Percentiles rank a stretch among this genome's conserved stretches.
Evolutionary conservation across 1,140 invertebrate genomes (phyloP).

Genomic region (Camponotus pennsylvanicus): DNA sequence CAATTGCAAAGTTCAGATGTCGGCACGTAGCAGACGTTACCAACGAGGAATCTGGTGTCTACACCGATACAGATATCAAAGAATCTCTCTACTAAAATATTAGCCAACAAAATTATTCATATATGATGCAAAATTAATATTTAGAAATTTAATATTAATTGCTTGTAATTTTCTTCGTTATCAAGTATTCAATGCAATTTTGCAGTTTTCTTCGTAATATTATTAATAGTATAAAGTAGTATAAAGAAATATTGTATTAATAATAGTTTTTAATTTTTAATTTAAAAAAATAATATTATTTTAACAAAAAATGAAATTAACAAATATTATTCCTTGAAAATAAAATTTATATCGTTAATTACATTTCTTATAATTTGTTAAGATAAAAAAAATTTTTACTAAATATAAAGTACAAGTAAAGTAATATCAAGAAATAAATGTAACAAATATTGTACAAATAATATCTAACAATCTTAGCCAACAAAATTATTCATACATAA

Average conservation of each 20-base stretch:
- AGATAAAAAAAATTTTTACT: background rate
- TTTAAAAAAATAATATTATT: background rate
- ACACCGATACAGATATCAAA: conserved; percentile 11
- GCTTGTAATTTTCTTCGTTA: background rate
- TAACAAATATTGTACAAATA: background rate
- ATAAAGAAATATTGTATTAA: background rate
- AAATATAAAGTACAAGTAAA: conserved; percentile 2
- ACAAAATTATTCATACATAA: too few species aligned
- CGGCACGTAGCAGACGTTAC: conserved; percentile 16
- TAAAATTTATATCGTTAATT: background rate
- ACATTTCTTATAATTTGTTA: background rate
- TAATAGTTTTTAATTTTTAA: background rate
- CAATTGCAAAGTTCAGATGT: conserved; percentile 49
- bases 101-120: background rate
- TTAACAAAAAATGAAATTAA: background rate
- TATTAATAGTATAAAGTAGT: background rate
- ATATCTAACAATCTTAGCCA: conserved; percentile 22
- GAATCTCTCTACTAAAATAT: background rate
- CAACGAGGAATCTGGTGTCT: background rate
- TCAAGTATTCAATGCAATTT: background rate
- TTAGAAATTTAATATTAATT: background rate
- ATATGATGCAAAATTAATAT: background rate
- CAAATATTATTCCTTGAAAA: too few species aligned
- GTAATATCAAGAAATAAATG: background rate
- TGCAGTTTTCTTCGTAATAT: background rate